phyloP scores from a whole-genome alignment of 64 coral and sea anemone species.

The Astreopora myriophthalma region DNA sequence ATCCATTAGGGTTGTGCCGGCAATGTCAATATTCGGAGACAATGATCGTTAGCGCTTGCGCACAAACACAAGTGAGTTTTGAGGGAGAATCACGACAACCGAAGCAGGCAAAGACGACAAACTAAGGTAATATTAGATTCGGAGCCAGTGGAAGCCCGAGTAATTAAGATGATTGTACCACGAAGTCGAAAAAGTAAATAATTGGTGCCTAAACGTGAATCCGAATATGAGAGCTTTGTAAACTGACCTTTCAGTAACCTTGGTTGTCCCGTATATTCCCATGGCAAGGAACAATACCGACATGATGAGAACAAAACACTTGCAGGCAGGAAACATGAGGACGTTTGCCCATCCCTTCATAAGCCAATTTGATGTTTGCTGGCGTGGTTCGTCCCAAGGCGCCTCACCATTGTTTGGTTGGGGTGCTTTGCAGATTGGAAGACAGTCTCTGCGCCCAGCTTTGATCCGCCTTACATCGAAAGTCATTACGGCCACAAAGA shows the following conservation, averaged over 20 bases:
- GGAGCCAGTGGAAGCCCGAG: too few species aligned
- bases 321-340: neutral
- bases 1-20: too few species aligned
- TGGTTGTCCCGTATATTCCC: conserved; percentile 6
- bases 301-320: neutral
- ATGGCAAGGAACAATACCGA: neutral
- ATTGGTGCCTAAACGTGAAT: too few species aligned
- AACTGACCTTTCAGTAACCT: neutral
- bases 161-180: too few species aligned
- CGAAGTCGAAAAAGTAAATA: too few species aligned
- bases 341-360: conserved; percentile 19
- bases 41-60: too few species aligned
- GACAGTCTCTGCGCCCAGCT: neutral
- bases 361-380: neutral
- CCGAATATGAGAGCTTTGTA: too few species aligned
- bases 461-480: conserved; percentile 57
- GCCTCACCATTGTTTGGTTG: neutral
- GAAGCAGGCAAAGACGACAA: too few species aligned
- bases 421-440: conserved; percentile 18
- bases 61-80: too few species aligned
- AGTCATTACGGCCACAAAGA: conserved; percentile 53
- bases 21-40: too few species aligned
- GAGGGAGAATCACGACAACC: too few species aligned
- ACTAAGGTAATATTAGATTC: too few species aligned
- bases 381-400: conserved; percentile 23